These are phyloP conservation scores for Sebastes taczanowskii DNA, from an alignment of 2,797 vertebrate genomes.

Conservation along the genomic window DNA sequence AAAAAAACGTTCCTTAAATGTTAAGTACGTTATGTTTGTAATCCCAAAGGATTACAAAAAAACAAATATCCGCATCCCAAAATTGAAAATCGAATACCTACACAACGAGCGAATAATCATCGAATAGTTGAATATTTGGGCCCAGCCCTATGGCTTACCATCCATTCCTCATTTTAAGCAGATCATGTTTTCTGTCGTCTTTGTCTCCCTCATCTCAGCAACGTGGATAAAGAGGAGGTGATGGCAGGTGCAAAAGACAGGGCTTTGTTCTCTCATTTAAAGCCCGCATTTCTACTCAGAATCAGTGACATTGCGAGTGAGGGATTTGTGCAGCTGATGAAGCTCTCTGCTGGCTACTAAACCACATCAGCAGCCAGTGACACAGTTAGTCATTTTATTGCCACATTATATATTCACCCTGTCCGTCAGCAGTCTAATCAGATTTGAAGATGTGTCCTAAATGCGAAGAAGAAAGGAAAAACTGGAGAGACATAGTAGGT, in stretches of 20 bases:
- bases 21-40: too few species aligned
- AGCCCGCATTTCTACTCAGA: conserved; percentile 18
- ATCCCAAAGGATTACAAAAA: too few species aligned
- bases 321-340: conserved; percentile 16
- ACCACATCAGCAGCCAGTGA: conserved; percentile 21
- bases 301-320: conserved; percentile 19
- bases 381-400: conserved; percentile 18
- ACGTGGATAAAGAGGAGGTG: conserved; percentile 39
- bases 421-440: conserved; percentile 28
- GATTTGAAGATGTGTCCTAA: conserved; percentile 10
- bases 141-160: background rate
- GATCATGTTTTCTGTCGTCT: conserved; percentile 24
- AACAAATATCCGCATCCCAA: too few species aligned
- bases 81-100: too few species aligned
- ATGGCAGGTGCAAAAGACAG: conserved; percentile 19
- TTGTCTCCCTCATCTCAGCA: conserved; percentile 33
- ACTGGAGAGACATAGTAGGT: background rate
- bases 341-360: conserved; percentile 20
- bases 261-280: conserved; percentile 53
- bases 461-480: conserved; percentile 3
- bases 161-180: conserved; percentile 19
- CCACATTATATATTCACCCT: conserved; percentile 14
- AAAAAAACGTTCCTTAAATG: too few species aligned
- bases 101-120: too few species aligned
- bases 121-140: too few species aligned